Evolutionary conservation across 2,888 invertebrate genomes (phyloP).

Genomic region (Limnephilus lunatus): DNA sequence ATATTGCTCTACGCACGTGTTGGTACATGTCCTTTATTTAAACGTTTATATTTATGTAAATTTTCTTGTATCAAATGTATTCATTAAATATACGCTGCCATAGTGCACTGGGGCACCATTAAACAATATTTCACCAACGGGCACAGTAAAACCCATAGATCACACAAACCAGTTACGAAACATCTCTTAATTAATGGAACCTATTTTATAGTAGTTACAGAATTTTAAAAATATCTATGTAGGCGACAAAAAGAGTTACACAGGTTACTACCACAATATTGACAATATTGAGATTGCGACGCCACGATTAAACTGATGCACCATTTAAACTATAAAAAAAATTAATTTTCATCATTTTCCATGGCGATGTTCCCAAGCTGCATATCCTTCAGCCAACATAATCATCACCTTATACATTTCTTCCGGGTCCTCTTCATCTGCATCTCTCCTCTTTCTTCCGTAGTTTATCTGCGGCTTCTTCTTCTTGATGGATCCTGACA

Average conservation of each 20-base stretch:
- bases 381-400: constrained; percentile 73
- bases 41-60: too few relatives aligned
- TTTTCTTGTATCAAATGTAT: too few relatives aligned
- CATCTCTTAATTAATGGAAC: too few relatives aligned
- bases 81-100: too few relatives aligned
- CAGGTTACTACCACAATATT: neutral
- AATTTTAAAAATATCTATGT: neutral
- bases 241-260: neutral
- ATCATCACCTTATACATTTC: constrained; percentile 72
- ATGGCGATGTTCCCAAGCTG: constrained; percentile 62
- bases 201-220: neutral
- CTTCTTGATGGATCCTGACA: constrained; percentile 71
- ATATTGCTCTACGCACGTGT: too few relatives aligned
- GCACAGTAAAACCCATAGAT: neutral
- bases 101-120: neutral
- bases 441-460: constrained; percentile 62
- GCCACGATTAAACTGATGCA: neutral
- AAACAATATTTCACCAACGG: neutral
- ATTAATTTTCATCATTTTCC: neutral
- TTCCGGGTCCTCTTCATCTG: constrained; percentile 68
- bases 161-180: neutral
- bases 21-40: too few relatives aligned
- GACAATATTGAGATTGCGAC: too few relatives aligned
- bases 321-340: neutral
- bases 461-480: constrained; percentile 72